These are phyloP conservation scores for Buathra laborator DNA, from an alignment of 2,888 invertebrate genomes.

Conservation along the genomic window DNA sequence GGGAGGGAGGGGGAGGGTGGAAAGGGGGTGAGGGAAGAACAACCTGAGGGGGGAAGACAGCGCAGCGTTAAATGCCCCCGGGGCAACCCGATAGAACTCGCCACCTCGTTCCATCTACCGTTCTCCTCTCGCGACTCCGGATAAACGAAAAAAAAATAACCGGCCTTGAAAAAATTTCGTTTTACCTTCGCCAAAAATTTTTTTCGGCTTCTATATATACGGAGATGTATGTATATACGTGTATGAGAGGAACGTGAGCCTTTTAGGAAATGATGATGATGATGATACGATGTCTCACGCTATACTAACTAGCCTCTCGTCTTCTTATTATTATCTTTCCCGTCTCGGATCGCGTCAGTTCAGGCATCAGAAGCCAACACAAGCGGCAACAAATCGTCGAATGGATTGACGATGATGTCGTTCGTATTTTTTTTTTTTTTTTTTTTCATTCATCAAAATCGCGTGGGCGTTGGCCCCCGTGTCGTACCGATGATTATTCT, in stretches of 20 bases:
- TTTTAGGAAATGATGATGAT: slow-evolving; percentile 38
- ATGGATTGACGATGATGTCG: slow-evolving; percentile 37
- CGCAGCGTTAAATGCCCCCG: slow-evolving; percentile 60
- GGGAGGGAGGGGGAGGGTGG: slow-evolving; percentile 33
- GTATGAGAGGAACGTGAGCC: slow-evolving; percentile 12
- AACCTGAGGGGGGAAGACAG: slow-evolving; percentile 11
- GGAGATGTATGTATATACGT: not conserved
- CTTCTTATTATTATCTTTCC: slow-evolving; percentile 37
- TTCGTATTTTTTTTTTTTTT: slow-evolving; percentile 20
- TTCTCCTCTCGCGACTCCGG: not conserved
- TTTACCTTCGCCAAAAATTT: slow-evolving; percentile 52
- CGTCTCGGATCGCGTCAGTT: slow-evolving; percentile 3
- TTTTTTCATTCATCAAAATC: slow-evolving; percentile 59
- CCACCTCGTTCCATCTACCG: slow-evolving; percentile 62
- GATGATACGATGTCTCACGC: slow-evolving; percentile 42
- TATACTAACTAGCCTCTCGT: slow-evolving; percentile 38
- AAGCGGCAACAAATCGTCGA: slow-evolving; percentile 8
- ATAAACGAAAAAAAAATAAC: slow-evolving; percentile 9
- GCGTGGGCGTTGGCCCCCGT: slow-evolving; percentile 63
- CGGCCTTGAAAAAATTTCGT: slow-evolving; percentile 56
- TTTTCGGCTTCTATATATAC: not conserved
- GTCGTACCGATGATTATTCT: slow-evolving; percentile 48
- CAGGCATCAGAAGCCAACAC: not conserved
- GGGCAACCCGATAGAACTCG: slow-evolving; percentile 61
- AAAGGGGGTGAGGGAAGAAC: not conserved